A percentile compares a stretch with the other conserved stretches of the same genome.
These are phyloP conservation scores for Megaleporinus macrocephalus DNA, from an alignment of 2,113 vertebrate species.

Conservation along the genomic window DNA sequence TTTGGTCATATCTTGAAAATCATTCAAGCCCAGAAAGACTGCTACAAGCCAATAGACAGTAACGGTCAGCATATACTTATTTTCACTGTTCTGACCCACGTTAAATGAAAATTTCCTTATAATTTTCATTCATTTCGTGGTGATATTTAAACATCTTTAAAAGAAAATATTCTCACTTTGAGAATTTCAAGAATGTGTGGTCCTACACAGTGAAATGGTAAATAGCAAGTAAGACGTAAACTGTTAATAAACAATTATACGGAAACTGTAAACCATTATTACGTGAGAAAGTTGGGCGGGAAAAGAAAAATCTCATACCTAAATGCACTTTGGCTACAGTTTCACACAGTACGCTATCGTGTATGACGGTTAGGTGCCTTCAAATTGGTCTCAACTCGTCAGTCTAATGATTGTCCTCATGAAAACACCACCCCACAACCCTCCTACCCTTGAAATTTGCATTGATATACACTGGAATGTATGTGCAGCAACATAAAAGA, in stretches of 20 bases:
- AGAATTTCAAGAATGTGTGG: background rate
- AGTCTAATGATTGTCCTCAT: conserved; percentile 20
- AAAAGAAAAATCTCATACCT: background rate
- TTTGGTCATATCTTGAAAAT: conserved; percentile 57
- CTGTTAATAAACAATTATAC: background rate
- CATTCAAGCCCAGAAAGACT: conserved; percentile 5
- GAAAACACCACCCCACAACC: too few species aligned
- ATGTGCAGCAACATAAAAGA: background rate
- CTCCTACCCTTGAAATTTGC: background rate
- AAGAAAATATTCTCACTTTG: background rate
- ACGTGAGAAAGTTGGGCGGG: background rate
- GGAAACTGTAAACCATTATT: background rate
- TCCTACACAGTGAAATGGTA: conserved; percentile 35
- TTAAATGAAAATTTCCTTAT: background rate
- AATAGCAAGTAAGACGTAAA: background rate
- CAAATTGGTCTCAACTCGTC: background rate
- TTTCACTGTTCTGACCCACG: background rate
- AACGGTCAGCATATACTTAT: background rate
- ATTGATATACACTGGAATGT: background rate
- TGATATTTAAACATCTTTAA: background rate
- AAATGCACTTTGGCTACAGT: background rate
- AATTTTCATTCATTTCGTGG: background rate
- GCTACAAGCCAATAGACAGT: conserved; percentile 27
- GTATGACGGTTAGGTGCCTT: background rate
- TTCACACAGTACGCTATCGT: conserved; percentile 25